Evolutionary conservation across 2,113 vertebrate genomes (phyloP), one percentile per base, ranked within the genome.

Genomic region (Acrocephalus kingi): DNA sequence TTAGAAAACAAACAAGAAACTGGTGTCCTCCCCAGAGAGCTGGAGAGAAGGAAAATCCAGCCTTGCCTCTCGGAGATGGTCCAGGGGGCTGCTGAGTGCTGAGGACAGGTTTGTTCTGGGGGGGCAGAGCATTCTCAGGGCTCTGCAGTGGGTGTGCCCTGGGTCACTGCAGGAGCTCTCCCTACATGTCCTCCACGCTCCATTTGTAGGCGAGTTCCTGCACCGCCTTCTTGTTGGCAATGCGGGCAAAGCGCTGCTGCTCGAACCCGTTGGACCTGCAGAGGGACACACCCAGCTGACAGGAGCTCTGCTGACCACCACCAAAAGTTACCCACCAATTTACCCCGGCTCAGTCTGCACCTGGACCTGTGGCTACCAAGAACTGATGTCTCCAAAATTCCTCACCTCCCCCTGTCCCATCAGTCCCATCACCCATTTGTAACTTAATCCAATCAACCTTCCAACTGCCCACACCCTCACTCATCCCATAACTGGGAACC

Each of bases 141-240:
- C 84, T 67, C 66, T 15, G 43, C 51, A 62, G 68, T 3, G 3
- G 33, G 22, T 25, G 21, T 30, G 78, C 8, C 78, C 2, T n/a
- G 78, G 62, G 30, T 18, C 55, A 3, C 35, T 43, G 30, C 61
- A 82, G 41, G 13, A 11, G 81, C 55, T 41, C 90, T 39, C 2
- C 7, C 87, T 94, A 99, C 99, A 99, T 99, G 95, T 99, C 99
- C 96, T 99, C 99, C 14, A 99, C 99, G 2, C 99, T 99, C 99
- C 99, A 99, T 93, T 99, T 99, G 96, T 99, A 99, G 1, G 99
- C 99, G 4, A 98, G 97, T 81, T 99, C 99, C 95, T 99, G 98
- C 13, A 98, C 94, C 0, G 99, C 99, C 95, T 99, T 99, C 97
- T 98, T 99, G 95, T 99, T 98, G 41, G 99, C 97, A 0, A 99